Base-by-base conservation (phyloP, 2,797 vertebrate species). In the Notolabrus celidotus region DNA sequence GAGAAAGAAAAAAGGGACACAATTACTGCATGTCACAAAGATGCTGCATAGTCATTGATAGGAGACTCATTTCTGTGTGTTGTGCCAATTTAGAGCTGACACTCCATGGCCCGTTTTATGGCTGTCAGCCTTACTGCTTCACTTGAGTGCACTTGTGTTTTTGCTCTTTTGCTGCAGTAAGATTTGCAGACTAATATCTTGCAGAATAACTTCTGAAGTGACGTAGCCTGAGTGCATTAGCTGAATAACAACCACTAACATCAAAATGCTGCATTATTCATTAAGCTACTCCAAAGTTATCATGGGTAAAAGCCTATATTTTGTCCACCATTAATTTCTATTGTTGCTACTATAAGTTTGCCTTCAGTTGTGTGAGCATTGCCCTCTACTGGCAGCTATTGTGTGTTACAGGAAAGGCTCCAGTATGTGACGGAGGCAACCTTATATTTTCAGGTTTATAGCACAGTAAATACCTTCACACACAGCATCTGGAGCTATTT, bases 351-450 rank as follows among this genome's bases (percentile, higher is more conserved):
- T 53, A 22, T 25, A 41, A 63, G 53, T 31, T 52, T 75, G 33
- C 38, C 6, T 43, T 79, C 67, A 53, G 33, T 87, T 75, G 56
- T 86, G 80, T 73, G 46, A 86, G 55, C 60, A 86, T 80, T 91
- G 89, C 89, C 70, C 89, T 89, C 92, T 93, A 83, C 84, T 85
- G 92, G 87, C 71, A 71, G 68, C 46, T 81, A 19, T 59, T 42
- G 19, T 36, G 65, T 51, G 85, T 74, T 88, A 73, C 87, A 82
- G 33, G 39, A 41, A 22, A 3, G 56, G 22, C 36, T 52, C 16
- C 23, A 56, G 50, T 17, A 56, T 73, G 47, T 4, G 25, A 39
- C 0, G 38, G n/a, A 75, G 42, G 47, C 42, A 56, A 14, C 38
- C 34, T 38, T 60, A 29, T 3, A 34, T 51, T 50, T 66, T 67